Conservation (phyloP, 2,113 vertebrate genomes). For the Macaca fascicularis region DNA sequence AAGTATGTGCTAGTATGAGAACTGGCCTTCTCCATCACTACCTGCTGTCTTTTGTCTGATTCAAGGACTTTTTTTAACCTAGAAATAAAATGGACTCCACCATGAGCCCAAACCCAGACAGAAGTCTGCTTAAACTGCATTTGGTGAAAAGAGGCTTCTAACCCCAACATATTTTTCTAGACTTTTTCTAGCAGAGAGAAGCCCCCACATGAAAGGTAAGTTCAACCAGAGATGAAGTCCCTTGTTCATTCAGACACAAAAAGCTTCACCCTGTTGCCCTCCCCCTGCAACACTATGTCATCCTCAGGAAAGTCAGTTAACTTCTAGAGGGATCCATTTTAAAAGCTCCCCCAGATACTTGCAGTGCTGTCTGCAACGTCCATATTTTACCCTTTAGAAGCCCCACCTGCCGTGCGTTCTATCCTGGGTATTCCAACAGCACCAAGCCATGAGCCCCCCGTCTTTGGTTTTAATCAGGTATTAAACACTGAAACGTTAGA, state of each 20-base stretch:
- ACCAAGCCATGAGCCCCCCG: slow-evolving; percentile 65
- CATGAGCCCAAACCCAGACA: background rate
- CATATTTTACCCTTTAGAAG: slow-evolving; percentile 67
- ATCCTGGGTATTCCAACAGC: slow-evolving; percentile 64
- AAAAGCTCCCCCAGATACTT: background rate
- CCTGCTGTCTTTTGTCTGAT: slow-evolving; percentile 16
- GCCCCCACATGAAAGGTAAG: background rate
- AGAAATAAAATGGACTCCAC: slow-evolving; percentile 6
- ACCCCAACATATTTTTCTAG: background rate
- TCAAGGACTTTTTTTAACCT: slow-evolving; percentile 17
- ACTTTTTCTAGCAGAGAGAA: slow-evolving; percentile 18
- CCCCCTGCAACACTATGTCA: background rate
- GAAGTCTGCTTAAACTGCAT: background rate
- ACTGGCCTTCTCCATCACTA: background rate
- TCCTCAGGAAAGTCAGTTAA: background rate
- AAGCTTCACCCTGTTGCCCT: background rate
- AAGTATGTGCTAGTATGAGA: background rate
- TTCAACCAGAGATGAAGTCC: background rate
- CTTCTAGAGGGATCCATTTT: background rate
- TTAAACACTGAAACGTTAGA: slow-evolving; percentile 70
- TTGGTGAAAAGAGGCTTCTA: background rate
- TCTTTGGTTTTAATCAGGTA: slow-evolving; percentile 79
- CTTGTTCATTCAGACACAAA: background rate
- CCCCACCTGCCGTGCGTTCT: slow-evolving; percentile 46
- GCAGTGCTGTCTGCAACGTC: background rate